phyloP scores from a whole-genome alignment of 2,888 invertebrate species.

The Andrena haemorrhoa region DNA sequence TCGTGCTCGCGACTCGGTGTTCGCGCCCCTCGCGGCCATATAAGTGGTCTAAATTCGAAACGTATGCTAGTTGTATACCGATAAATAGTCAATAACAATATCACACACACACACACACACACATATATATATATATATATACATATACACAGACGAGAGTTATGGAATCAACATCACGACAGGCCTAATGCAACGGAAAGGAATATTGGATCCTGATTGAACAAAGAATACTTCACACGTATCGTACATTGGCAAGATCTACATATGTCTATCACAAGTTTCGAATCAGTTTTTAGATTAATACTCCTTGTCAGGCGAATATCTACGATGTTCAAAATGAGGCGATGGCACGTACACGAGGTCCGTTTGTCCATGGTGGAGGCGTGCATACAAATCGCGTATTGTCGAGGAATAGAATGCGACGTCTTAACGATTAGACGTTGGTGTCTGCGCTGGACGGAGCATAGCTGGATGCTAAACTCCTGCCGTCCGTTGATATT shows the following conservation, averaged over 20 bases:
- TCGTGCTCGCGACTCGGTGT: not conserved
- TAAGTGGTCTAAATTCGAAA: constrained; percentile 10
- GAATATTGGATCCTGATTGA: not conserved
- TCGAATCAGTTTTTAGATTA: not conserved
- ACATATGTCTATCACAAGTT: constrained; percentile 2
- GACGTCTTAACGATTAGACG: constrained; percentile 26
- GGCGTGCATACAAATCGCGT: not conserved
- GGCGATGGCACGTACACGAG: constrained; percentile 22
- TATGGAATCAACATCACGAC: not conserved
- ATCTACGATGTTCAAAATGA: constrained; percentile 10
- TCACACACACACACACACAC: no score
- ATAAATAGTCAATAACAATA: not conserved
- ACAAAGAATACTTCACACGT: not conserved
- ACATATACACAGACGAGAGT: not conserved
- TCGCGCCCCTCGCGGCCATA: not conserved
- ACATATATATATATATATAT: no score
- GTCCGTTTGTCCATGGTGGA: not conserved
- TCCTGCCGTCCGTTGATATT: constrained; percentile 55
- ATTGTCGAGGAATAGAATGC: not conserved
- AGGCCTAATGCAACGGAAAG: not conserved
- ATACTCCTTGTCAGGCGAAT: not conserved
- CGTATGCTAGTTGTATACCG: not conserved
- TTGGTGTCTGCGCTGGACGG: constrained; percentile 66
- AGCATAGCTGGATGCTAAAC: constrained; percentile 72
- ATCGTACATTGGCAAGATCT: constrained; percentile 32